These are phyloP conservation scores for Phylloscopus whistleri DNA, from an alignment of 2,113 vertebrate genomes.

Conservation along the genomic window DNA sequence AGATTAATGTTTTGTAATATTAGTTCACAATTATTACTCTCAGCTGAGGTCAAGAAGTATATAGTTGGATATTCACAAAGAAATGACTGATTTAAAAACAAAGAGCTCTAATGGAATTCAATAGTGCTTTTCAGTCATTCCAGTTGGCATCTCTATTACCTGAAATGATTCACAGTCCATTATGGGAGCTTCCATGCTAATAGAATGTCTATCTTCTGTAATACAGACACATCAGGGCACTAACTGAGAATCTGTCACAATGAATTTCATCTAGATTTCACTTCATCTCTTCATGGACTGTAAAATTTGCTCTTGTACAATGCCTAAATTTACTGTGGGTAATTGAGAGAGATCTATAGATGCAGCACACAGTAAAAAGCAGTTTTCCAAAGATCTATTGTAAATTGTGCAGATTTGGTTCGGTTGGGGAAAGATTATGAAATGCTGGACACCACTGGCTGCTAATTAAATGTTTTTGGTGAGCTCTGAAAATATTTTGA, in stretches of 20 bases:
- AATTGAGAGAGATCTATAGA: slow-evolving; percentile 85
- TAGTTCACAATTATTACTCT: slow-evolving; percentile 79
- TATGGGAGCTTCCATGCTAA: slow-evolving; percentile 86
- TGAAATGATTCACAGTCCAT: slow-evolving; percentile 93
- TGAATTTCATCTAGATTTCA: slow-evolving; percentile 86
- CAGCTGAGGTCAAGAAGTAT: slow-evolving; percentile 79
- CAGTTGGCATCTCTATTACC: slow-evolving; percentile 90
- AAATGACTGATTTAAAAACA: slow-evolving; percentile 94
- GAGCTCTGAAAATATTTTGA: slow-evolving; percentile 54
- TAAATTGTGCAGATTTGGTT: slow-evolving; percentile 72
- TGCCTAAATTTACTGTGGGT: slow-evolving; percentile 85
- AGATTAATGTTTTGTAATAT: slow-evolving; percentile 82
- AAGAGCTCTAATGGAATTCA: slow-evolving; percentile 90
- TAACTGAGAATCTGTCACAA: slow-evolving; percentile 88
- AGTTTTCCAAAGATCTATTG: slow-evolving; percentile 74
- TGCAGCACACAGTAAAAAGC: slow-evolving; percentile 66
- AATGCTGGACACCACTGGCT: slow-evolving; percentile 34
- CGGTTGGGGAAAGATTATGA: slow-evolving; percentile 60
- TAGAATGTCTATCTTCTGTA: slow-evolving; percentile 93
- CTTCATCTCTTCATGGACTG: slow-evolving; percentile 85
- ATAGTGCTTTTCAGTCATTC: slow-evolving; percentile 83
- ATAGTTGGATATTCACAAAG: slow-evolving; percentile 81
- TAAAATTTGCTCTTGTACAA: slow-evolving; percentile 84
- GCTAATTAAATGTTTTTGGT: slow-evolving; percentile 71
- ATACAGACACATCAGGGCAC: slow-evolving; percentile 90